phyloP scores from a whole-genome alignment of 1,140 invertebrate genomes.

The Caenorhabditis latens region DNA sequence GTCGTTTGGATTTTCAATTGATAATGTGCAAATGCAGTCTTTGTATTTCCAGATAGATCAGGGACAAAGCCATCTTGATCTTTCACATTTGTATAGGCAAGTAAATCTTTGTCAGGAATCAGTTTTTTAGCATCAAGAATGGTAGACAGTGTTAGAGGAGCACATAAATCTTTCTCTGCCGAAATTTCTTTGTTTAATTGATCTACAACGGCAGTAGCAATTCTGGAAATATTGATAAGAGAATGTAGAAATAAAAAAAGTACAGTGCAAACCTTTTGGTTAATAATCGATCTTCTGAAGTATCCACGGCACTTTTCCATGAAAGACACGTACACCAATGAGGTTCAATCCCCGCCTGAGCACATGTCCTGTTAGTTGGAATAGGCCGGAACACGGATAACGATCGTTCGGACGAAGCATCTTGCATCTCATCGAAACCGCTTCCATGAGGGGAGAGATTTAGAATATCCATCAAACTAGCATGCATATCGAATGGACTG shows the following conservation, averaged over 20 bases:
- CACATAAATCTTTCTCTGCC: slow-evolving; percentile 82
- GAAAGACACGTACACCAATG: slow-evolving; percentile 94
- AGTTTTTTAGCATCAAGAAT: slow-evolving; percentile 83
- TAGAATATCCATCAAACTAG: slow-evolving; percentile 75
- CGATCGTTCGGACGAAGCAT: slow-evolving; percentile 71
- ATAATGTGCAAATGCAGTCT: slow-evolving; percentile 82
- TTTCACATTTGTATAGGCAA: slow-evolving; percentile 85
- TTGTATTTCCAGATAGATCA: slow-evolving; percentile 83
- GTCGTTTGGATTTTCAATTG: slow-evolving; percentile 85
- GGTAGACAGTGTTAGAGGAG: slow-evolving; percentile 80
- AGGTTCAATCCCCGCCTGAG: slow-evolving; percentile 86
- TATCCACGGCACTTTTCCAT: slow-evolving; percentile 82
- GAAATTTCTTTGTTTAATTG: slow-evolving; percentile 83
- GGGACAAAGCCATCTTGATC: slow-evolving; percentile 87
- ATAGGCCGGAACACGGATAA: slow-evolving; percentile 79
- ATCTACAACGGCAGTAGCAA: slow-evolving; percentile 81
- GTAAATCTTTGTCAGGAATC: slow-evolving; percentile 80
- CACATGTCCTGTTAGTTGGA: slow-evolving; percentile 78
- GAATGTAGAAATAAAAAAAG: background rate
- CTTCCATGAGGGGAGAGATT: slow-evolving; percentile 53
- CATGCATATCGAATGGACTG: slow-evolving; percentile 86
- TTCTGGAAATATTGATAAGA: slow-evolving; percentile 69
- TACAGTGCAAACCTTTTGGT: background rate
- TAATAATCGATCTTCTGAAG: slow-evolving; percentile 76
- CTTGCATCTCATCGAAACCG: slow-evolving; percentile 36